These are phyloP conservation scores for Epistrophella euchroma DNA, from an alignment of 2,888 invertebrate species.

Conservation along the genomic window DNA sequence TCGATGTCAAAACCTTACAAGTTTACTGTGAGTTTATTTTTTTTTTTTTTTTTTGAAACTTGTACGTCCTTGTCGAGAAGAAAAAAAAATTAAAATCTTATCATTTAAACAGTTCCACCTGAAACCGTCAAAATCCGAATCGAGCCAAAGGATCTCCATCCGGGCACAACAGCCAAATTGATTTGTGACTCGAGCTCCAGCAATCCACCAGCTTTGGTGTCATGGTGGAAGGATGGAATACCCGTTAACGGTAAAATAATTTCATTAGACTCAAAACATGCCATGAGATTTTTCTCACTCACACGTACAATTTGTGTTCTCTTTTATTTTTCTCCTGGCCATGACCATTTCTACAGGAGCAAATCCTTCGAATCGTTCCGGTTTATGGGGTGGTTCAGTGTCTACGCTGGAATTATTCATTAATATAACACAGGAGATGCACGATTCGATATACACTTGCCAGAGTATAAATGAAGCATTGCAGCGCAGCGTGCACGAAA, in stretches of 20 bases:
- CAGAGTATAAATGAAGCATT: constrained; percentile 82
- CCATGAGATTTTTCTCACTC: constrained; percentile 18
- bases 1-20: constrained; percentile 80
- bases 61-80: neutral
- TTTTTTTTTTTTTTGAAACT: neutral
- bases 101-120: constrained; percentile 79
- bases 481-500: constrained; percentile 82
- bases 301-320: constrained; percentile 3
- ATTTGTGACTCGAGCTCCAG: constrained; percentile 82
- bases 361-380: constrained; percentile 81
- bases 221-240: constrained; percentile 83
- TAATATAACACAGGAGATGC: constrained; percentile 82
- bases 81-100: neutral
- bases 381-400: constrained; percentile 82
- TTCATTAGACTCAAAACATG: constrained; percentile 27
- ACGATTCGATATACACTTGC: constrained; percentile 82
- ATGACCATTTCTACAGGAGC: constrained; percentile 66
- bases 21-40: constrained; percentile 80
- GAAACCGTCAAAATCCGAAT: constrained; percentile 82
- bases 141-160: constrained; percentile 80
- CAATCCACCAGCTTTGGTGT: constrained; percentile 81
- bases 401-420: constrained; percentile 81
- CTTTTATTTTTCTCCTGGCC: neutral
- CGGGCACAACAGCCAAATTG: constrained; percentile 81
- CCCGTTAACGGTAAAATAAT: constrained; percentile 80